A percentile compares a stretch with the other conserved stretches of the same genome.
Evolutionary conservation across 2,797 vertebrate species (phyloP).

Genomic region (Catamblyrhynchus diadema): DNA sequence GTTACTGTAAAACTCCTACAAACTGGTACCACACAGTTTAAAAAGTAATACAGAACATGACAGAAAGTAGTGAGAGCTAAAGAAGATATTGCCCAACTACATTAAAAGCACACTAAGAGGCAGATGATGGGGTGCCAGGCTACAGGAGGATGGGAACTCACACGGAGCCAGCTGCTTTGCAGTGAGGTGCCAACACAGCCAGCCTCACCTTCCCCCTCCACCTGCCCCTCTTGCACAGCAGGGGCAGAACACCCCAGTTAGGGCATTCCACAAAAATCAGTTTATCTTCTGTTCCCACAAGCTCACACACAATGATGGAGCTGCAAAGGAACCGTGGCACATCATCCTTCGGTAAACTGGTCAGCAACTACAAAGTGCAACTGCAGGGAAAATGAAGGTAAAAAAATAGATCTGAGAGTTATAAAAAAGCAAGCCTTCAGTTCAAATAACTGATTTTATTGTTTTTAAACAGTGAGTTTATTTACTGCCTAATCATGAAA

Average conservation of each 20-base stretch:
- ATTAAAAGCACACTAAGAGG: background rate
- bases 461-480: constrained; percentile 4
- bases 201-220: background rate
- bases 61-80: background rate
- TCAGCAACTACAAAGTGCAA: background rate
- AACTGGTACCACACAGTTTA: background rate
- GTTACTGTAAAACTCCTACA: background rate
- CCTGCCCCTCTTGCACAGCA: rapidly evolving
- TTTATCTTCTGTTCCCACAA: rapidly evolving
- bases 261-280: rapidly evolving
- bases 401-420: constrained; percentile 28
- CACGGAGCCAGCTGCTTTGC: rapidly evolving
- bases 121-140: background rate
- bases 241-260: rapidly evolving
- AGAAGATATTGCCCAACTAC: background rate
- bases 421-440: constrained; percentile 20
- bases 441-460: background rate
- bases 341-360: background rate
- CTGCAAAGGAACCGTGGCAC: background rate
- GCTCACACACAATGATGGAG: background rate
- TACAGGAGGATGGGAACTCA: background rate
- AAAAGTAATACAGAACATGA: background rate
- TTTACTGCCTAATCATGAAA: constrained; percentile 10
- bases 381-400: background rate
- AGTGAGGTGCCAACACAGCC: rapidly evolving